Evolutionary conservation across 2,113 vertebrate genomes (phyloP), one percentile per base, ranked within the genome.

Genomic region (Chionis minor): DNA sequence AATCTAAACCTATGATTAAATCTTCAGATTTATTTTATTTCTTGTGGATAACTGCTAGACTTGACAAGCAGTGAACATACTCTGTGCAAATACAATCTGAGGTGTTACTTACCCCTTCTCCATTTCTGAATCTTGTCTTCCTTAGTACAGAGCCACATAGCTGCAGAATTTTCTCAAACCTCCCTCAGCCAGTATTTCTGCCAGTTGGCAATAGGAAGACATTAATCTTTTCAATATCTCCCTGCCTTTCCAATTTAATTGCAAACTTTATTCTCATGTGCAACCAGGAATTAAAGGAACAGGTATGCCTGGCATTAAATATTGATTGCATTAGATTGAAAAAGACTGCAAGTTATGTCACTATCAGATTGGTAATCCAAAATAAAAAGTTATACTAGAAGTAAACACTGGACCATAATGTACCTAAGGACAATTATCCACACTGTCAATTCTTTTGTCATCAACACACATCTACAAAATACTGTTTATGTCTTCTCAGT

Each of bases 1-100:
- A 97, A 95, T 87, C 74, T 92, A 90, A 97, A 93, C 30, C 26
- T 92, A 65, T 61, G 88, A 97, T 96, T 96, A 97, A 94, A 95
- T 90, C 90, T 96, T 95, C 73, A 78, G 35, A 82, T 96, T 96
- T 73, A 79, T 86, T 94, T 89, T 91, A 70, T 82, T 90, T 91
- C 79, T 75, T 56, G 70, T 55, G 56, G n/a, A 42, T 88, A 84
- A 52, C 86, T 96, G 44, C 44, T 79, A 88, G 66, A 65, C 51
- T 90, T 55, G 87, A 86, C 74, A 84, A 93, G 89, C 35, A 33
- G 54, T 78, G 82, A 97, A 91, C 38, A 58, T 58, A 38, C 49
- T 82, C 56, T 17, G 2, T 0, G 1, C 65, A 95, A 90, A 88
- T 95, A 88, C 18, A 54, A 81, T 77, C 59, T 56, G 66, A 81